Base-by-base conservation (phyloP, 2,797 vertebrate genomes). In the Australoheros facetus region DNA sequence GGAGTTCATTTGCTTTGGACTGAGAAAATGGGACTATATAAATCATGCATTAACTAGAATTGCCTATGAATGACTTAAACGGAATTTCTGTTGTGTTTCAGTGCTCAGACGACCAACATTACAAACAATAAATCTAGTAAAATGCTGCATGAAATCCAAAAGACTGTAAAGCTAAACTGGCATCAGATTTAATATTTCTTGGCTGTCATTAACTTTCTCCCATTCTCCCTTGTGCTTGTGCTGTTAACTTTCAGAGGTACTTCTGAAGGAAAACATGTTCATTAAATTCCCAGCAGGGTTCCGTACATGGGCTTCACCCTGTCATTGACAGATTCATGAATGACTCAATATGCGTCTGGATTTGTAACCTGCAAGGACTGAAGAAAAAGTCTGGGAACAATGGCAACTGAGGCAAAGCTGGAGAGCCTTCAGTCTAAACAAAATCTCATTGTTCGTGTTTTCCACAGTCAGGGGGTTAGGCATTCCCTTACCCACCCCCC, bases 401-500 rank as follows among this genome's bases (percentile, higher is more conserved):
- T 89, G 64, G 87, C 85, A 86, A 84, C 83, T 71, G 76, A 88
- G 89, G 88, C 90, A 88, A 90, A 92, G 90, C 89, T 79, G 79
- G 80, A 76, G 62, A 88, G 91, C 89, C 86, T 85, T 89, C 91
- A 88, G 82, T 91, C 91, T 76, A 94, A 93, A 94, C 90, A 93
- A 93, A 92, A 94, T 93, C 81, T 84, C 90, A 93, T 94, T 94
- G 92, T 95, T 92, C 94, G 90, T 91, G 89, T 95, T 92, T 89
- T 93, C 85, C 89, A 91, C 85, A 93, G 95, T 95, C 91, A 42
- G 75, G 80, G 84, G 89, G 81, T 73, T 64, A 71, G 83, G 59
- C 86, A 90, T 88, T 82, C 78, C 76, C 87, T 78, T 54, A 9
- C 62, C 81, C 64, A 59, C 82, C 93, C 92, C 93, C 92, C 89